Conservation (phyloP, 1,140 invertebrate genomes). For the Drosophila bifasciata region DNA sequence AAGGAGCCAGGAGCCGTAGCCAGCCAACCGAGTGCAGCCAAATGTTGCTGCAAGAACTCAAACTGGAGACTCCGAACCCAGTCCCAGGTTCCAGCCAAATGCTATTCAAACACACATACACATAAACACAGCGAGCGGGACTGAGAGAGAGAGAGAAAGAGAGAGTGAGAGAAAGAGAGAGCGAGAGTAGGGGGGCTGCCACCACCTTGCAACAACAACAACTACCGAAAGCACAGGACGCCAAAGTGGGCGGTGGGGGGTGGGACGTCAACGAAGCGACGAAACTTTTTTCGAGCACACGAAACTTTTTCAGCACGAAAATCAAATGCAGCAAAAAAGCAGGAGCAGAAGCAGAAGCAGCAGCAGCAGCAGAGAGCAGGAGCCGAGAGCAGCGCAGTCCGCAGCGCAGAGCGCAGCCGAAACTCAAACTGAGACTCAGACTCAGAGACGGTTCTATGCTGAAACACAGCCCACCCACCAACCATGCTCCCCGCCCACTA, state of each 20-base stretch:
- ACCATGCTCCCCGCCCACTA: constrained; percentile 1
- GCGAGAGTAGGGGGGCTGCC: constrained; percentile 25
- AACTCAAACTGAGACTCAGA: constrained; percentile 28
- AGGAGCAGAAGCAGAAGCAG: constrained; percentile 38
- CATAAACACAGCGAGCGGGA: constrained; percentile 20
- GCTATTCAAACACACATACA: constrained; percentile 51
- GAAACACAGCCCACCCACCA: constrained; percentile 15
- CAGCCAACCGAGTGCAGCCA: constrained; percentile 79
- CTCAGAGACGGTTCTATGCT: too few species aligned
- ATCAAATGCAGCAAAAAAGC: constrained; percentile 76
- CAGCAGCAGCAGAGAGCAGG: constrained; percentile 36
- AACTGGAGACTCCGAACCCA: constrained; percentile 43
- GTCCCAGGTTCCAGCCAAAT: constrained; percentile 53
- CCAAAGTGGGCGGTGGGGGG: constrained; percentile 11
- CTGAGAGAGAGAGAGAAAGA: constrained; percentile 3
- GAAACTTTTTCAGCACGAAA: constrained; percentile 84
- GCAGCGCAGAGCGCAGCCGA: constrained; percentile 22
- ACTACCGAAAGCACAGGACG: constrained; percentile 63
- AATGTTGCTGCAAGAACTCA: constrained; percentile 78
- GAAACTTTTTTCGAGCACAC: constrained; percentile 84
- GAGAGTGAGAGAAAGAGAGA: neutral
- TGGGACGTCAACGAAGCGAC: constrained; percentile 77
- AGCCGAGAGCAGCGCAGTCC: constrained; percentile 1
- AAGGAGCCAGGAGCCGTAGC: constrained; percentile 37
- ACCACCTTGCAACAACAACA: constrained; percentile 56